A percentile compares a stretch with the other conserved stretches of the same genome.
These are phyloP conservation scores for Lycodopsis pacificus DNA, from an alignment of 2,797 vertebrate species.

Conservation along the genomic window DNA sequence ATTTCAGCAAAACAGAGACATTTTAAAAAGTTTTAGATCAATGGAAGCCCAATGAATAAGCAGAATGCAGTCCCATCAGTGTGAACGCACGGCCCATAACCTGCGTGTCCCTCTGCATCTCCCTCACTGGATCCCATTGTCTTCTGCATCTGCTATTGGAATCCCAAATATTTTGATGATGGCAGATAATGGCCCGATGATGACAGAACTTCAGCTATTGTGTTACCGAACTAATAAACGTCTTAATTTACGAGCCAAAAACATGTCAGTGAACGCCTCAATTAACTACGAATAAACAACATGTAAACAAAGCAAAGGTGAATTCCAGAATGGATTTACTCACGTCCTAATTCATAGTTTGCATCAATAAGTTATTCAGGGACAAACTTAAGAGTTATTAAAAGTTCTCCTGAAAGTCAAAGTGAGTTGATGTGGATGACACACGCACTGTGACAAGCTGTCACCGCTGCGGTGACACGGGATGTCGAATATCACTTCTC, in stretches of 20 bases:
- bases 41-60: neutral
- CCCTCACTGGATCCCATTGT: constrained; percentile 57
- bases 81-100: too few relatives aligned
- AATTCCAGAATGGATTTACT: neutral
- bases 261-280: neutral
- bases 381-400: neutral
- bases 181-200: constrained; percentile 23
- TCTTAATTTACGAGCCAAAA: constrained; percentile 1
- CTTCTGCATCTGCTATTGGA: constrained; percentile 63
- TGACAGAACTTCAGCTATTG: constrained; percentile 15
- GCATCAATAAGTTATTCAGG: neutral
- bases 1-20: neutral
- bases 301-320: neutral
- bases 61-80: neutral
- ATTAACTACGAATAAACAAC: neutral
- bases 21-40: neutral
- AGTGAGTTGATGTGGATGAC: neutral
- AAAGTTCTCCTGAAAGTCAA: neutral
- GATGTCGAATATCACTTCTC: constrained; percentile 3
- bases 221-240: constrained; percentile 6
- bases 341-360: neutral
- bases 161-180: constrained; percentile 55
- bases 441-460: constrained; percentile 1
- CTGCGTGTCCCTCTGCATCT: neutral
- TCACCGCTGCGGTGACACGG: constrained; percentile 13